Base-by-base conservation (phyloP, 2,888 invertebrate species). In the Sphaerophoria taeniata region DNA sequence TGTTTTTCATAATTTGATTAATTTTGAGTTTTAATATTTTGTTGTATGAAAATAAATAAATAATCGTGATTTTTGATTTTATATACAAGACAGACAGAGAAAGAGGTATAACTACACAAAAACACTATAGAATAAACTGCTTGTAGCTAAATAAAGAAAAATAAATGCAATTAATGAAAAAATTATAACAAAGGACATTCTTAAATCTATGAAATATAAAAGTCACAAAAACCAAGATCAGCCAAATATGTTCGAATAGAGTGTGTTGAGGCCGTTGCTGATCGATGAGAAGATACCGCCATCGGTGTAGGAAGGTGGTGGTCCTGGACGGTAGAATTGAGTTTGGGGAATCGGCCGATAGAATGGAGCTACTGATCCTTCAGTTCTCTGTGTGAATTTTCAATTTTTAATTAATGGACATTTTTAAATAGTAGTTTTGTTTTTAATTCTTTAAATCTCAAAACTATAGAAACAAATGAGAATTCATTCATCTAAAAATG, bases 161-260 rank as follows among this genome's bases (percentile, higher is more conserved):
- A 73, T 81, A 71, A 88, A 87, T 65, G 87, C 74, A 58, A 89
- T 83, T 65, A 87, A 80, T 65, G 87, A 88, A 65, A 87, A 24
- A 71, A 87, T 76, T 53, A 88, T 71, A 53, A 88, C 60, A 82
- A 84, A 87, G 56, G 84, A 85, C 72, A 86, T 72, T 79, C 81
- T 87, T 76, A 87, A 65, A 65, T 89, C 87, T 75, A 88, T 39
- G 70, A 87, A 87, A 56, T 87, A 74, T 49, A 87, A 86, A 63
- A 88, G 87, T 87, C 86, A 87, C 61, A 82, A 87, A 14, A 88
- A 43, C 75, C 87, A 84, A 53, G 87, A 86, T 92, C 93, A 96
- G 90, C 96, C 96, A 89, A 97, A 96, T 89, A 96, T 94, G 90
- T 95, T 96, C 84, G 94, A 95, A 87, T 97, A 95, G 88, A 97